phyloP scores from a whole-genome alignment of 2,888 invertebrate genomes.

The Parnassius orleans region DNA sequence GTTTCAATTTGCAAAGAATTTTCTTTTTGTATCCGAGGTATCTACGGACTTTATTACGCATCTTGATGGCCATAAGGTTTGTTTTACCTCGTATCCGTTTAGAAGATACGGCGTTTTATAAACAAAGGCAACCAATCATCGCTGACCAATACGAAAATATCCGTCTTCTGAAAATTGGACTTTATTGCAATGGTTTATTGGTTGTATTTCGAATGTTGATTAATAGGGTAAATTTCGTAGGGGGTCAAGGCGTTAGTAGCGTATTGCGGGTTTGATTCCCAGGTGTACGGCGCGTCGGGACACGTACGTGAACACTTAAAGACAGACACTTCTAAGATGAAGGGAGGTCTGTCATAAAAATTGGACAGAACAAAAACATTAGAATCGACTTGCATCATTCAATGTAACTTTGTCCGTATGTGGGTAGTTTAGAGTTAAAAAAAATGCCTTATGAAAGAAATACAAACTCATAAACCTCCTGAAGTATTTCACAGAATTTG shows the following conservation, averaged over 20 bases:
- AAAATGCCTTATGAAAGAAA: no score
- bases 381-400: conserved; percentile 23
- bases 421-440: no score
- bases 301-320: conserved; percentile 77
- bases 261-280: conserved; percentile 79
- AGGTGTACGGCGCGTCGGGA: conserved; percentile 72
- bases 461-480: no score
- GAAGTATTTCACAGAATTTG: no score
- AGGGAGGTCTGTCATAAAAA: conserved; percentile 79
- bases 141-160: conserved; percentile 54
- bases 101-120: conserved; percentile 44
- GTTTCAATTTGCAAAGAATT: conserved; percentile 73
- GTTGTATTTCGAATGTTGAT: conserved; percentile 38
- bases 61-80: conserved; percentile 32
- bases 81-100: conserved; percentile 33
- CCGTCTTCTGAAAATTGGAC: conserved; percentile 34
- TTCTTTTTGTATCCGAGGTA: conserved; percentile 37
- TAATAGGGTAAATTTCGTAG: conserved; percentile 40
- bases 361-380: conserved; percentile 63
- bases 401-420: neutral
- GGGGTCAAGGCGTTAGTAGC: conserved; percentile 72
- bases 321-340: conserved; percentile 73
- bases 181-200: conserved; percentile 32
- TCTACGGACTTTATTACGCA: conserved; percentile 29
- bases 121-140: conserved; percentile 58